Evolutionary conservation across 2,113 vertebrate genomes (phyloP), one percentile per base, ranked within the genome.

Genomic region (Etheostoma spectabile): DNA sequence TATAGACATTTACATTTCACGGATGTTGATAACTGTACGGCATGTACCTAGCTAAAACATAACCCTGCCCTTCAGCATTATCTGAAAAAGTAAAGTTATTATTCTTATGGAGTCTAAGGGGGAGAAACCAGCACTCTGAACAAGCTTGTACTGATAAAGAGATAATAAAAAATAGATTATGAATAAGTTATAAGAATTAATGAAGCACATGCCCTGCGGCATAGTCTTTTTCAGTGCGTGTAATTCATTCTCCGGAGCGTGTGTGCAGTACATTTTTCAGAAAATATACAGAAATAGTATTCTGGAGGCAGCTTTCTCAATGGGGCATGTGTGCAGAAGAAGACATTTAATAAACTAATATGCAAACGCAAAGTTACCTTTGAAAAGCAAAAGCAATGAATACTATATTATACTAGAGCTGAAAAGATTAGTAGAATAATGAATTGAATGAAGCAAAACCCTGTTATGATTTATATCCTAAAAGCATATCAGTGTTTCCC

Each of bases 121-220:
- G 27, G 30, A 51, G 6, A 42, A 82, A 49, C 33, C 57, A 75
- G 16, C 33, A 5, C 35, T 51, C 2, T 77, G 48, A 73, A 83
- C 49, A 42, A 67, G 42, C 35, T 49, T 6, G 5, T 24, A 55
- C 71, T 55, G 59, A 88, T 78, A 42, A 57, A 73, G 66, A 64
- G 22, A 74, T 82, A 49, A 59, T 46, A 56, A 66, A 86, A 90
- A 85, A 21, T 49, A 63, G 51, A 80, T 85, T 22, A 73, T 79
- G 79, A 88, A 85, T 83, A 75, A 85, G 72, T 42, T 53, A 85
- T 69, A 49, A 74, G 49, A 75, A 65, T 82, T 80, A 88, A 86
- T 83, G 55, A 83, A 63, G 63, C 73, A 57, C 21, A 80, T 77
- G 79, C 61, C 89, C 86, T 51, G 21, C 62, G 70, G 84, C 74